Base-by-base conservation (phyloP, 53 echinoderm and acorn worm species). In the Astropecten irregularis region DNA sequence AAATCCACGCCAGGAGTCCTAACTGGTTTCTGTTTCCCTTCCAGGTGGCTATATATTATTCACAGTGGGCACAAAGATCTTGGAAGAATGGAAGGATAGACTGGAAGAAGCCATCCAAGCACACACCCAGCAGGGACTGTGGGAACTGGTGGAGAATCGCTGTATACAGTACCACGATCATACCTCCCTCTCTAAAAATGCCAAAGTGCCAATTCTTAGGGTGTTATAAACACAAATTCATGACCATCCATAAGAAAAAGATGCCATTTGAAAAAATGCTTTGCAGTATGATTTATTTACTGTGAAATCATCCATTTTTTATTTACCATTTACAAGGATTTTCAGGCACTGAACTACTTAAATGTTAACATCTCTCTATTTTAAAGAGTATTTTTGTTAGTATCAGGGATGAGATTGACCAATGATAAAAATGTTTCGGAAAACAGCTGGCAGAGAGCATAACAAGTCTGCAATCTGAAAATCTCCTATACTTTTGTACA, bases 171-270 rank as follows among this genome's bases (percentile, higher is more conserved):
- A 66, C 66, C 20, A 38, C 0, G 21, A 38, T 2, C 21, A 10
- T 16, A 22, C 36, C 10, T 18, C 31, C 51, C 23, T 56, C 66
- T 3, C 3, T 7, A 22, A 38, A 23, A 40, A 66, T 38, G 66
- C 66, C 30, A 66, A 38, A n/a, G 66, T 66, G 66, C 66, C 66
- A 15, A 38, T 66, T 66, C 18, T 66, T 23, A 21, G 40, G 39
- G 38, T 66, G 7, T 2, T 20, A 62, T 29, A 62, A 34, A 62
- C 11, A 62, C 32, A 31, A 34, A 13, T 9, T 34, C 11, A 18
- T 20, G 66, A 3, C 23, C 4, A 4, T 26, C 56, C 2, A 56
- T 56, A 1, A 8, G 8, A 25, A 22, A 25, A 23, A 25, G 8
- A 23, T 1, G 27, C 56, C 2, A 56, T 56, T 0, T 22, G 8